Evolutionary conservation across 2,113 vertebrate genomes (phyloP).

Genomic region (Anthoscopus minutus): DNA sequence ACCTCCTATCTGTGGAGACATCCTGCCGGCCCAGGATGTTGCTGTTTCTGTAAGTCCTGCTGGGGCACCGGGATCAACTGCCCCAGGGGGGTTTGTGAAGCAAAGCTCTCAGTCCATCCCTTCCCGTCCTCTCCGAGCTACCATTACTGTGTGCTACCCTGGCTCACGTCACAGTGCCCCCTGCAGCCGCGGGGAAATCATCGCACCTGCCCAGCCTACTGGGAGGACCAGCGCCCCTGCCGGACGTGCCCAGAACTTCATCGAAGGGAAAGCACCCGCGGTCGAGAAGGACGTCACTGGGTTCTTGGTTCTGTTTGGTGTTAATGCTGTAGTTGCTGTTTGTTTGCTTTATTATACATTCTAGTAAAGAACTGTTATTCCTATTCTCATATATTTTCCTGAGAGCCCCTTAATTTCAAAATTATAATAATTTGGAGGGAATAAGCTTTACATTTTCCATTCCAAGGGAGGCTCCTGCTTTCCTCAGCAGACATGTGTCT

Average conservation of each 20-base stretch:
- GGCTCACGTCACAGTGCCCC: not conserved
- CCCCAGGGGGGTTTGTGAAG: not conserved
- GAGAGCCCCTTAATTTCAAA: not conserved
- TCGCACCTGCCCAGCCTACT: not conserved
- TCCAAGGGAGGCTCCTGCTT: not conserved
- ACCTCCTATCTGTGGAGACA: not conserved
- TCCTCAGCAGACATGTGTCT: not conserved
- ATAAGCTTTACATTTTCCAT: not conserved
- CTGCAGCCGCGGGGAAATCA: not conserved
- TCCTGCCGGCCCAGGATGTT: not conserved
- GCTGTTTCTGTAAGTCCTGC: not conserved
- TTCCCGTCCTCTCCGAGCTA: rapidly evolving
- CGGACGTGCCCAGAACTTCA: not conserved
- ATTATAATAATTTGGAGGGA: not conserved
- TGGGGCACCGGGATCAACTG: not conserved
- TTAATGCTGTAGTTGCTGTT: not conserved
- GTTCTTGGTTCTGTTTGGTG: not conserved
- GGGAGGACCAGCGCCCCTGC: not conserved
- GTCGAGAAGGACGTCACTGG: not conserved
- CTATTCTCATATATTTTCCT: not conserved
- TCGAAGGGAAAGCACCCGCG: rapidly evolving
- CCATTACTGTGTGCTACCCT: rapidly evolving
- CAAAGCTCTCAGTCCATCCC: not conserved
- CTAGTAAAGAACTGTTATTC: not conserved
- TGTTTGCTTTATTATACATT: not conserved